Conservation (phyloP, 2,888 invertebrate species). For the Cataglyphis altisquamis region DNA sequence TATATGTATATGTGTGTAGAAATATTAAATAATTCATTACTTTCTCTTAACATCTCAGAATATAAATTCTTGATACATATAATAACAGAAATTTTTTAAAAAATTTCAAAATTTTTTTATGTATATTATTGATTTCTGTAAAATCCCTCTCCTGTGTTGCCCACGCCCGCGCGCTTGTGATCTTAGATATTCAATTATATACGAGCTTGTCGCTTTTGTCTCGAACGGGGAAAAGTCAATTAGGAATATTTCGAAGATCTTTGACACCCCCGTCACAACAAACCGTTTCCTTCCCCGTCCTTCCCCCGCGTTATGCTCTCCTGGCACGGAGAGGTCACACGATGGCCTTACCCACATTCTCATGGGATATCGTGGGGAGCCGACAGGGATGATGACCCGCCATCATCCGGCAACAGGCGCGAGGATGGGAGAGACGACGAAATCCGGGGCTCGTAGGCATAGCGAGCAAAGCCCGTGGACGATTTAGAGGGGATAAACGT, state of each 20-base stretch:
- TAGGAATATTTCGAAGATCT: slow-evolving; percentile 45
- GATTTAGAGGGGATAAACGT: slow-evolving; percentile 85
- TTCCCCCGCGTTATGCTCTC: slow-evolving; percentile 80
- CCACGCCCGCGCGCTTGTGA: not conserved
- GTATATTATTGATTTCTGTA: not conserved
- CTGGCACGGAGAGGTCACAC: slow-evolving; percentile 86
- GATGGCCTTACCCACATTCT: slow-evolving; percentile 85
- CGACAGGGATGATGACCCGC: slow-evolving; percentile 57
- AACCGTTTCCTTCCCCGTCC: slow-evolving; percentile 60
- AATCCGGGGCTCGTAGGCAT: slow-evolving; percentile 41
- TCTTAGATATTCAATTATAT: not conserved
- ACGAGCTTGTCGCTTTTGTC: not conserved
- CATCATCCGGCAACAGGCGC: slow-evolving; percentile 50
- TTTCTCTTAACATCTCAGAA: not conserved
- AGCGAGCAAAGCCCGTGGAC: slow-evolving; percentile 69
- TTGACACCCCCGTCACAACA: slow-evolving; percentile 56
- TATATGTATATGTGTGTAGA: not conserved
- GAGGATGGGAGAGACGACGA: slow-evolving; percentile 33
- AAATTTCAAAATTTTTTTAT: not conserved
- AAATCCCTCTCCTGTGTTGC: not conserved
- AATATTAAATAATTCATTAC: not conserved
- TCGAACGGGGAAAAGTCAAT: not conserved
- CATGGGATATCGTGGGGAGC: slow-evolving; percentile 80
- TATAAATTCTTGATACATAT: not conserved
- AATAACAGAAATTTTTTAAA: not conserved